A percentile compares a stretch with the other conserved stretches of the same genome.
Evolutionary conservation across 2,888 invertebrate genomes (phyloP).

Genomic region (Brachynemurus nebulosus): DNA sequence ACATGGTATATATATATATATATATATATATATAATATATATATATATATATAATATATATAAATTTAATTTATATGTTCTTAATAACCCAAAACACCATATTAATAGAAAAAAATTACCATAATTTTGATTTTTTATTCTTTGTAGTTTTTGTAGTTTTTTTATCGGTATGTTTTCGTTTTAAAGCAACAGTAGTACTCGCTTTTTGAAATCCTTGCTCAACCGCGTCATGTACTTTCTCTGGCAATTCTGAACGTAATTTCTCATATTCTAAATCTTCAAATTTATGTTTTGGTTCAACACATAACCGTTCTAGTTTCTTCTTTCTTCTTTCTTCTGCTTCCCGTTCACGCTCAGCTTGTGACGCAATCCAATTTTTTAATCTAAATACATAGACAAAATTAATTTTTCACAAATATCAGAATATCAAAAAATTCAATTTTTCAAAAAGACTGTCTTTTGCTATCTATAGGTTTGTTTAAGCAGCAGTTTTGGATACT

Average conservation of each 20-base stretch:
- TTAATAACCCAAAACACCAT: neutral
- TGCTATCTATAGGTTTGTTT: too few species aligned
- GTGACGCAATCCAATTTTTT: conserved; percentile 80
- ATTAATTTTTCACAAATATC: too few species aligned
- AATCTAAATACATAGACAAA: conserved; percentile 39
- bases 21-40: too few species aligned
- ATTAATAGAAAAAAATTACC: conserved; percentile 20
- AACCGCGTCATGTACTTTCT: conserved; percentile 72
- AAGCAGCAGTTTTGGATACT: too few species aligned
- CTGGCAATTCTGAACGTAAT: conserved; percentile 58
- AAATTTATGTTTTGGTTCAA: conserved; percentile 75
- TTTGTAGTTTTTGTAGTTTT: conserved; percentile 17
- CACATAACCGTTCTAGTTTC: conserved; percentile 62
- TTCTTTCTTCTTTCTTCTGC: conserved; percentile 58
- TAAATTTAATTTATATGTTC: too few species aligned
- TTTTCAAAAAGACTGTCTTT: too few species aligned
- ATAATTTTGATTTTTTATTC: conserved; percentile 28
- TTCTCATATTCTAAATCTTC: conserved; percentile 68
- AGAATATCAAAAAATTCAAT: too few species aligned
- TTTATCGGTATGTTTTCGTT: conserved; percentile 27
- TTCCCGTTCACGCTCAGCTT: conserved; percentile 71
- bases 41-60: too few species aligned
- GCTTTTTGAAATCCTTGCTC: conserved; percentile 65
- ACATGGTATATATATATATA: too few species aligned
- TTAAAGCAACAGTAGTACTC: conserved; percentile 27